Base-by-base conservation (phyloP, 2,113 vertebrate genomes). In the Notothenia coriiceps region DNA sequence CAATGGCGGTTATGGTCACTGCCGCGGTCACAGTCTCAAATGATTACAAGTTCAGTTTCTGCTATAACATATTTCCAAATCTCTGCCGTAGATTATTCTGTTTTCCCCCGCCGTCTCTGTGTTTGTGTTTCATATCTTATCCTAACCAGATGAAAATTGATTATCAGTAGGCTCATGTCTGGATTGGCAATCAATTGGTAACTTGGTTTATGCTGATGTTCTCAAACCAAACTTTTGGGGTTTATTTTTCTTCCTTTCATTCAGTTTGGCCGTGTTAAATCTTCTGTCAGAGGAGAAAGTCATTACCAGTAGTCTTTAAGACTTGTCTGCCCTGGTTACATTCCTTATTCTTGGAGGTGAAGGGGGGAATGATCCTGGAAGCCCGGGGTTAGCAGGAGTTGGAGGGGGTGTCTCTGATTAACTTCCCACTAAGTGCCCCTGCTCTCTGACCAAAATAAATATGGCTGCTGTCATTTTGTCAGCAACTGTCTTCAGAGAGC, bases 391-490 rank as follows among this genome's bases (percentile, higher is more conserved):
- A 72, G 18, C 20, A 20, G 49, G 17, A 20, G 61, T 35, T 46
- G 44, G 33, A 6, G 18, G 60, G 72, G 52, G 82, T 50, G 33
- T 80, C 74, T 91, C 89, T 92, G 91, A 94, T 93, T 94, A 94
- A 91, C 91, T 94, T 84, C 89, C 92, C 93, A 90, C 94, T 92
- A 93, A 94, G 93, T 93, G 88, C 90, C 89, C 77, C 85, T 85
- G 81, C 82, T 92, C 81, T 85, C 88, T 93, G 86, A 94, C 93
- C 92, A 94, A 95, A 94, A 95, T 94, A 95, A 94, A 94, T 94
- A 94, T 86, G 86, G 90, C 86, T 84, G 83, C 93, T 94, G 93
- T 95, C 93, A 94, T 93, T 93, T 94, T 94, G 93, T 94, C 94
- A 94, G 92, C 91, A 91, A 93, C 92, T 93, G 93, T 93, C 93